Evolutionary conservation across 2,888 invertebrate species (phyloP).

Genomic region (Ophonus ardosiacus): DNA sequence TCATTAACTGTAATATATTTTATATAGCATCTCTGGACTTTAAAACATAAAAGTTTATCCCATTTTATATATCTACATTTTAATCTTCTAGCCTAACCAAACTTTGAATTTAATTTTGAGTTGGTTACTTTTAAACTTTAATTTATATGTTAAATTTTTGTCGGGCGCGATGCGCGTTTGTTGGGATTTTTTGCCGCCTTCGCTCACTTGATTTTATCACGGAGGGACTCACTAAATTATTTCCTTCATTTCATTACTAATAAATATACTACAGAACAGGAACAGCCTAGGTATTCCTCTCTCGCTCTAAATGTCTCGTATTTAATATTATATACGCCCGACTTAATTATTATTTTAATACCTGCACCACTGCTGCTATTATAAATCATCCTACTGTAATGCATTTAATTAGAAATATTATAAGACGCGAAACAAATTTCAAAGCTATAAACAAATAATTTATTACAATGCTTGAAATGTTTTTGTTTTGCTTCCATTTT

Average conservation of each 20-base stretch:
- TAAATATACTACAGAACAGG: background rate
- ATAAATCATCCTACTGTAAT: background rate
- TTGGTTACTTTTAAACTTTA: constrained; percentile 64
- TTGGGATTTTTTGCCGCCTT: constrained; percentile 46
- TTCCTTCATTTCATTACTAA: constrained; percentile 33
- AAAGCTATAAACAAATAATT: background rate
- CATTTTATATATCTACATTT: constrained; percentile 64
- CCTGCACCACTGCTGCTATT: background rate
- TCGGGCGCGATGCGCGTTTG: constrained; percentile 50
- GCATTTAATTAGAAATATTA: background rate
- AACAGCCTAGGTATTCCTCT: background rate
- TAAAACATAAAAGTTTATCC: constrained; percentile 62
- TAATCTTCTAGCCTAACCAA: constrained; percentile 59
- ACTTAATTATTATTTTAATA: background rate
- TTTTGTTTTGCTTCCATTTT: no score
- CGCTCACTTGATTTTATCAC: constrained; percentile 31
- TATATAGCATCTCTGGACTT: constrained; percentile 54
- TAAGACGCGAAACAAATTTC: background rate
- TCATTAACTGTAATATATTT: constrained; percentile 63
- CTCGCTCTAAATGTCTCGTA: background rate
- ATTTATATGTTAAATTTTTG: constrained; percentile 63
- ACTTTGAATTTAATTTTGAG: constrained; percentile 61
- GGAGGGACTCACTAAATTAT: constrained; percentile 14
- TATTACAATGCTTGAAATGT: background rate
- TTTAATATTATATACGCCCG: background rate